phyloP scores from a whole-genome alignment of 2,888 invertebrate species.

The Eupithecia dodoneata region DNA sequence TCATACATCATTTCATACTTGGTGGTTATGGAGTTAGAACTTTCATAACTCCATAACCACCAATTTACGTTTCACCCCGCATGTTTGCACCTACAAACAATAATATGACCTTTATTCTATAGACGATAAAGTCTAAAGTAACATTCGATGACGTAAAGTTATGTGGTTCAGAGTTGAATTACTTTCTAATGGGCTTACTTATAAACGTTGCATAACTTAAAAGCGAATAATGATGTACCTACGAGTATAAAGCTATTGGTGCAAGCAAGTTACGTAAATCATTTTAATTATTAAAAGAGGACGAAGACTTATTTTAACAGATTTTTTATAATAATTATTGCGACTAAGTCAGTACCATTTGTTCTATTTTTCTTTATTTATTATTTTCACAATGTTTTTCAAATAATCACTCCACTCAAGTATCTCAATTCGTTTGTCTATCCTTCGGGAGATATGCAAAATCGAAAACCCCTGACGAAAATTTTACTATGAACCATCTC shows the following conservation, averaged over 20 bases:
- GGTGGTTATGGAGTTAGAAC: slow-evolving; percentile 43
- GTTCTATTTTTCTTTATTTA: no score
- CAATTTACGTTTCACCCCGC: slow-evolving; percentile 47
- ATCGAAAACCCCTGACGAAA: background rate
- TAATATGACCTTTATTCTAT: slow-evolving; percentile 28
- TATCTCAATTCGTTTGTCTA: background rate
- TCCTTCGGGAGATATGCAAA: background rate
- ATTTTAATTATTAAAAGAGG: background rate
- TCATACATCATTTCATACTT: no score
- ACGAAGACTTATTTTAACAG: background rate
- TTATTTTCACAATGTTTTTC: no score
- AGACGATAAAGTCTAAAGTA: slow-evolving; percentile 17
- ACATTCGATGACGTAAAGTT: background rate
- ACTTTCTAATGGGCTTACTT: background rate
- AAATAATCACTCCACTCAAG: background rate
- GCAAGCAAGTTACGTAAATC: background rate
- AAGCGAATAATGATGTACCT: background rate
- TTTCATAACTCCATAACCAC: slow-evolving; percentile 49
- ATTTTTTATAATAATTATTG: background rate
- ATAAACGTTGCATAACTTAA: background rate
- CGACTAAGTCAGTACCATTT: background rate
- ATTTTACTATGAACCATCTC: background rate
- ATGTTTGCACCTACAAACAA: slow-evolving; percentile 21
- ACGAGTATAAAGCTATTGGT: background rate
- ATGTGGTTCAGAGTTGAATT: background rate